These are phyloP conservation scores for Listrodromus nycthemerus DNA, from an alignment of 2,888 invertebrate genomes.

Conservation along the genomic window DNA sequence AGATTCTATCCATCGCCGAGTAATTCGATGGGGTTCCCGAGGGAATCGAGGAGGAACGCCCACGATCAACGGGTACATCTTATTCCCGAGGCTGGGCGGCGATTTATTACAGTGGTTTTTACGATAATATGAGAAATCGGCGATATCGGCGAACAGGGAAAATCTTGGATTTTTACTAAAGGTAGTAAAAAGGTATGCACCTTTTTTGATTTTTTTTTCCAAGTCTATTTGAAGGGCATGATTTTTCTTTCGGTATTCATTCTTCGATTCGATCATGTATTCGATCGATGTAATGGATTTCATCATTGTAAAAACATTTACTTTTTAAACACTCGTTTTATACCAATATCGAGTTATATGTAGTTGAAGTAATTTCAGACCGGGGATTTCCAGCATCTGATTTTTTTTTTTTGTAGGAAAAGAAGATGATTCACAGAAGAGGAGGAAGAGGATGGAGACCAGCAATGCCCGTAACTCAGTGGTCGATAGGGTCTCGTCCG, in stretches of 20 bases:
- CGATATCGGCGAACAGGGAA: neutral
- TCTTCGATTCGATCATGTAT: too few species aligned
- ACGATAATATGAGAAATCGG: neutral
- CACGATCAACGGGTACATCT: neutral
- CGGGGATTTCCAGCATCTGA: too few species aligned
- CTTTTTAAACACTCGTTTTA: too few species aligned
- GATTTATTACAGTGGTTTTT: neutral
- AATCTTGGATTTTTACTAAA: neutral
- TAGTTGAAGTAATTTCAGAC: too few species aligned
- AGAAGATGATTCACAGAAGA: neutral
- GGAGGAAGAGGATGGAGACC: neutral
- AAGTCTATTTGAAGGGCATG: too few species aligned
- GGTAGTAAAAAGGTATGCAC: too few species aligned
- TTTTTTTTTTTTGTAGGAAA: too few species aligned
- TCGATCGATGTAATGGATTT: too few species aligned
- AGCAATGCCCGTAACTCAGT: constrained; percentile 3
- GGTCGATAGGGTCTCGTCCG: constrained; percentile 22
- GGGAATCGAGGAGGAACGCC: neutral
- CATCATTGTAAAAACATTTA: too few species aligned
- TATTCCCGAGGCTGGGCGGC: neutral
- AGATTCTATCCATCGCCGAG: constrained; percentile 27
- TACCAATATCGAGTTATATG: too few species aligned
- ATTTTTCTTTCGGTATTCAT: too few species aligned
- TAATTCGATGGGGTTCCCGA: constrained; percentile 22
- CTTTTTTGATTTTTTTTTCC: too few species aligned